phyloP scores from a whole-genome alignment of 2,113 vertebrate genomes.

The Hyperopisus bebe region DNA sequence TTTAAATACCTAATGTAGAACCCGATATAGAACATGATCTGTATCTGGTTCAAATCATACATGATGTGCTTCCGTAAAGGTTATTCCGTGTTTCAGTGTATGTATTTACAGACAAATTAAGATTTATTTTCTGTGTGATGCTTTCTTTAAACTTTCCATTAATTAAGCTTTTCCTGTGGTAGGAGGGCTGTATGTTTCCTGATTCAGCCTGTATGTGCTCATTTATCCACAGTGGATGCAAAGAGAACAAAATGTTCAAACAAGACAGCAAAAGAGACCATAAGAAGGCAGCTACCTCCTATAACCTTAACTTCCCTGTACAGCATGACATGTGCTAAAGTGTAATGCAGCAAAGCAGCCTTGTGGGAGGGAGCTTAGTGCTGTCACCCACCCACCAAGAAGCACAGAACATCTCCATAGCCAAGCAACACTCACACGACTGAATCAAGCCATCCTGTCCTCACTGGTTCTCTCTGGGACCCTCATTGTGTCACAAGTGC shows the following conservation, averaged over 20 bases:
- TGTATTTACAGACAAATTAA: not conserved
- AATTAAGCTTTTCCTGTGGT: not conserved
- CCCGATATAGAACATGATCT: not conserved
- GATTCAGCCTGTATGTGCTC: not conserved
- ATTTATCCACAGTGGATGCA: not conserved
- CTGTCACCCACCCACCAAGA: not conserved
- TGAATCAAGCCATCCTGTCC: not conserved
- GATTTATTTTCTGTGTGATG: not conserved
- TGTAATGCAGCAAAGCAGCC: not conserved
- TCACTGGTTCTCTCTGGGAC: not conserved
- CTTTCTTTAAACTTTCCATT: not conserved
- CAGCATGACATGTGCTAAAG: not conserved
- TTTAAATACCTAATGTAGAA: not conserved
- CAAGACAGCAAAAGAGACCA: not conserved
- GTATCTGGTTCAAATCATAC: not conserved
- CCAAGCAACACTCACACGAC: not conserved
- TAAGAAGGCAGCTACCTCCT: not conserved
- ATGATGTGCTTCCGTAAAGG: not conserved
- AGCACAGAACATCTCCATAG: not conserved
- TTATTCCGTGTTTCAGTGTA: not conserved
- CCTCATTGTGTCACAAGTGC: not conserved
- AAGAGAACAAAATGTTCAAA: not conserved
- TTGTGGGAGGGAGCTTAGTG: not conserved
- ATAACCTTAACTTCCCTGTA: not conserved
- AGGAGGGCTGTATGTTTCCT: not conserved